Evolutionary conservation across 2,888 invertebrate species (phyloP).

Genomic region (Sinhomidia bicolor): DNA sequence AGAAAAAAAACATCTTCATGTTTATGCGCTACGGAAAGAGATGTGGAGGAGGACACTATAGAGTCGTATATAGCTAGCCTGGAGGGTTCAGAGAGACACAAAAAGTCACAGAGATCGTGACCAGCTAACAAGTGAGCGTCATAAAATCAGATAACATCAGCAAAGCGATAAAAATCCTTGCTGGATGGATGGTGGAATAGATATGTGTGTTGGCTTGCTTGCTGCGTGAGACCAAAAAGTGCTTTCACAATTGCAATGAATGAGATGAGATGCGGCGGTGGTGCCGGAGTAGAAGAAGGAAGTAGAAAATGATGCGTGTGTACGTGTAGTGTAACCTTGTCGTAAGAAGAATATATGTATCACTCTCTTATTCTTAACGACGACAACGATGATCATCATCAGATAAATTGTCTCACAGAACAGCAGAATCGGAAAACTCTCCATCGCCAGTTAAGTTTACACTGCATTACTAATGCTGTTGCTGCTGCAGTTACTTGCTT

Average conservation of each 20-base stretch:
- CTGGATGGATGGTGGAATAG: slow-evolving; percentile 31
- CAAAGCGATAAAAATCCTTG: slow-evolving; percentile 65
- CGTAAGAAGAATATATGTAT: slow-evolving; percentile 1
- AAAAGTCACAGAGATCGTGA: slow-evolving; percentile 65
- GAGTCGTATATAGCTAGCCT: slow-evolving; percentile 22
- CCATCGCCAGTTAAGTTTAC: neutral
- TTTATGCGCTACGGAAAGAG: neutral
- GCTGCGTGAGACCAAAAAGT: neutral
- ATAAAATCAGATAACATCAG: slow-evolving; percentile 71
- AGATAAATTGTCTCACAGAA: slow-evolving; percentile 44
- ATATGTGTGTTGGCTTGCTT: neutral
- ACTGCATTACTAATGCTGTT: slow-evolving; percentile 1
- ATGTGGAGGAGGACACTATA: slow-evolving; percentile 1
- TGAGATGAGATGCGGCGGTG: slow-evolving; percentile 11
- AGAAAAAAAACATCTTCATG: slow-evolving; percentile 28
- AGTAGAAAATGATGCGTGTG: slow-evolving; percentile 25
- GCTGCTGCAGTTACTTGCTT: no score
- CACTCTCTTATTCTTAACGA: neutral
- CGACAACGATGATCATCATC: neutral
- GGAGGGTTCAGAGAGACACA: slow-evolving; percentile 43
- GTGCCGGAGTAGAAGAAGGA: neutral
- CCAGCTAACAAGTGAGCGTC: slow-evolving; percentile 67
- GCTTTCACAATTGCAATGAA: slow-evolving; percentile 47
- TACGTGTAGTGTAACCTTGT: no score
- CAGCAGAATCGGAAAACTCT: neutral